Conservation (phyloP, 1,140 invertebrate genomes). For the Phortica variegata region DNA sequence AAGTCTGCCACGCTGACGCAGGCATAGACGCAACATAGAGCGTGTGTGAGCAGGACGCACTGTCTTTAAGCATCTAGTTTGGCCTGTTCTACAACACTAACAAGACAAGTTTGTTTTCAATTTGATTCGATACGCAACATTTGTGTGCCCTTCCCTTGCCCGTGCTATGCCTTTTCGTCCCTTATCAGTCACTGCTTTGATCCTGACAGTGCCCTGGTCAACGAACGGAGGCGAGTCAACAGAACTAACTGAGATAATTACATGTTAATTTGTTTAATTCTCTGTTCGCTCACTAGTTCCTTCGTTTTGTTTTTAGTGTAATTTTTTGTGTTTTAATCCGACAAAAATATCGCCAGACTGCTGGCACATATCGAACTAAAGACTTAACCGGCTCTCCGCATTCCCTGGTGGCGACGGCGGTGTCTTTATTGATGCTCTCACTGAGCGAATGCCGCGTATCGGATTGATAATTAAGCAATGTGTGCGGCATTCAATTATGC, state of each 20-base stretch:
- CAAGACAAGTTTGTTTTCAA: slow-evolving; percentile 43
- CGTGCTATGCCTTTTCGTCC: not conserved
- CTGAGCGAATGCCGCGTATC: slow-evolving; percentile 7
- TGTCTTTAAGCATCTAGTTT: not conserved
- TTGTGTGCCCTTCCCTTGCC: slow-evolving; percentile 8
- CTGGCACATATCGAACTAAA: slow-evolving; percentile 34
- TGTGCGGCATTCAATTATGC: slow-evolving; percentile 53
- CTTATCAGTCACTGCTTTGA: not conserved
- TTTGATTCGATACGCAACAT: slow-evolving; percentile 48
- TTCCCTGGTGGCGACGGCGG: slow-evolving; percentile 19
- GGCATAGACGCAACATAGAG: slow-evolving; percentile 9
- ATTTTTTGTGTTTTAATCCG: slow-evolving; percentile 13
- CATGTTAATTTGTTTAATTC: slow-evolving; percentile 46
- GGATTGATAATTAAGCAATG: slow-evolving; percentile 50
- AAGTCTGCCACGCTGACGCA: too few species aligned
- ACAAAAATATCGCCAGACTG: not conserved
- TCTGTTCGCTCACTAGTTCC: slow-evolving; percentile 1
- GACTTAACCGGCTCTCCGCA: slow-evolving; percentile 19
- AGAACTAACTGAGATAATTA: slow-evolving; percentile 49
- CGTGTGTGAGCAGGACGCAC: slow-evolving; percentile 4
- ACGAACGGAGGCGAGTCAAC: too few species aligned
- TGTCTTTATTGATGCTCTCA: slow-evolving; percentile 2
- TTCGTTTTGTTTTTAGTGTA: not conserved
- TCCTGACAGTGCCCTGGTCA: too few species aligned
- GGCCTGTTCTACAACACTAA: slow-evolving; percentile 8